Percentiles rank a stretch among this genome's conserved stretches.
Conservation (phyloP, 2,888 invertebrate genomes). For the Loripinus fragilis region DNA sequence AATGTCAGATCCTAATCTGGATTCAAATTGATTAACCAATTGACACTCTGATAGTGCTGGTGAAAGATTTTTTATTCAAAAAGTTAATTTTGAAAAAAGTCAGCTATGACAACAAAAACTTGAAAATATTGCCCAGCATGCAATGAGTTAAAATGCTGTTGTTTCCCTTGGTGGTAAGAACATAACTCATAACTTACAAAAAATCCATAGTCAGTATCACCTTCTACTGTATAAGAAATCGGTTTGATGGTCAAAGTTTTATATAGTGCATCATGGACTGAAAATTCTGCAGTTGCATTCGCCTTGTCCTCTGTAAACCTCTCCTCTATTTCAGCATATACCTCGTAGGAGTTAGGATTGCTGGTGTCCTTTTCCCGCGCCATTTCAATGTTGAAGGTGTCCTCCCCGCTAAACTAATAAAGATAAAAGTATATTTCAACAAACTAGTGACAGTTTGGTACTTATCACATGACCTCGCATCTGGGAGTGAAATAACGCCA, state of each 20-base stretch:
- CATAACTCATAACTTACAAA: constrained; percentile 21
- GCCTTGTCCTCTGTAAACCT: background rate
- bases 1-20: too few species aligned
- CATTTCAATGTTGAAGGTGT: background rate
- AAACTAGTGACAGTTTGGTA: background rate
- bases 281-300: background rate
- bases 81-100: too few species aligned
- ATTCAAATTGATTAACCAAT: too few species aligned
- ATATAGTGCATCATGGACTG: background rate
- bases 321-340: background rate
- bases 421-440: too few species aligned
- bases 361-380: background rate
- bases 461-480: background rate
- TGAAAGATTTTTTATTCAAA: too few species aligned
- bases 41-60: too few species aligned
- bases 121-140: too few species aligned
- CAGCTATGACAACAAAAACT: too few species aligned
- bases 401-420: background rate
- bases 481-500: too few species aligned
- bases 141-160: too few species aligned
- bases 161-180: too few species aligned
- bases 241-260: background rate
- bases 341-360: background rate
- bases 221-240: background rate
- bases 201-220: background rate